Percentiles rank a stretch among this genome's conserved stretches.
Conservation (phyloP, 2,797 vertebrate species). For the Perodicticus potto region DNA sequence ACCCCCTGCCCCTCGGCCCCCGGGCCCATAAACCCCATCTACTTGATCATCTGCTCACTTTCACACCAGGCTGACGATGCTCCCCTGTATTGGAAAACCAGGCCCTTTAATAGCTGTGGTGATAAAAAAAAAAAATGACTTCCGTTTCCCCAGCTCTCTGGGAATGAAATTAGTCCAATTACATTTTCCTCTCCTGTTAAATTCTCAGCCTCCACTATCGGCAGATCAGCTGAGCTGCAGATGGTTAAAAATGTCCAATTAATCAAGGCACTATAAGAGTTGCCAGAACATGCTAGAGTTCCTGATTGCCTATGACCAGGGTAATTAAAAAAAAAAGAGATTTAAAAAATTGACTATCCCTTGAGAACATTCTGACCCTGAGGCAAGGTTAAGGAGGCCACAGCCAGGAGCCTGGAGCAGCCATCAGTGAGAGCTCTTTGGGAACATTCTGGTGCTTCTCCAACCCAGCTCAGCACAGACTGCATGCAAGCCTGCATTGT, state of each 20-base stretch:
- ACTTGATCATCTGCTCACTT: neutral
- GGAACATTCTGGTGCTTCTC: neutral
- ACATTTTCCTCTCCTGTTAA: constrained; percentile 39
- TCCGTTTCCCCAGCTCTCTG: neutral
- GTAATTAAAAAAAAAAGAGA: constrained; percentile 66
- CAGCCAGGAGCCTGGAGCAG: neutral
- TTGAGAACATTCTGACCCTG: constrained; percentile 21
- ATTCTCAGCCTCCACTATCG: constrained; percentile 16
- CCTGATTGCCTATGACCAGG: constrained; percentile 70
- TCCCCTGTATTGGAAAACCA: neutral
- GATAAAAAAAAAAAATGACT: constrained; percentile 50
- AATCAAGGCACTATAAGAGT: constrained; percentile 75
- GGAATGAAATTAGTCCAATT: constrained; percentile 55
- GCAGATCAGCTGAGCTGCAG: neutral
- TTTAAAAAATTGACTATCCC: neutral
- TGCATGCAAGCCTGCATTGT: fast-evolving
- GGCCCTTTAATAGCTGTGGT: neutral
- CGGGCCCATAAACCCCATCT: neutral
- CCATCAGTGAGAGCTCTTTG: neutral
- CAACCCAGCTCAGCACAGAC: neutral
- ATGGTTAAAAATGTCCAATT: constrained; percentile 70
- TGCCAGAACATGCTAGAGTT: constrained; percentile 49
- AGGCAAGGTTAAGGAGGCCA: neutral
- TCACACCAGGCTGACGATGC: neutral
- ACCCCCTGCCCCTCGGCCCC: neutral